Percentiles rank a stretch among this genome's conserved stretches.
phyloP scores from a whole-genome alignment of 1,140 invertebrate genomes.

The Drosophila oshimai region DNA sequence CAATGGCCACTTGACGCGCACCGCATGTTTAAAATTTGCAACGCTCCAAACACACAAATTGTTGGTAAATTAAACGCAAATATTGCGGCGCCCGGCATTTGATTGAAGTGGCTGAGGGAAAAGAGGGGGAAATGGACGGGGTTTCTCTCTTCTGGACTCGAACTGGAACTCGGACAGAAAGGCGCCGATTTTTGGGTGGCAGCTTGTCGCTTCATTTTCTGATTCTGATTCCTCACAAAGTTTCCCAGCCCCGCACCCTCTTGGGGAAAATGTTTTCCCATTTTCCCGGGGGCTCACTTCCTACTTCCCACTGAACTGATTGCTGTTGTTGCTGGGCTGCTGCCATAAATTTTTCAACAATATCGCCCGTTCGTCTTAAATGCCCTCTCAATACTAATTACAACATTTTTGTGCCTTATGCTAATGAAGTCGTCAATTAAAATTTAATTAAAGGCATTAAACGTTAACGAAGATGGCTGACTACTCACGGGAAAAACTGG shows the following conservation, averaged over 20 bases:
- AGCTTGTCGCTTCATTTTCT: slow-evolving; percentile 49
- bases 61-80: slow-evolving; percentile 61
- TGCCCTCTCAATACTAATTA: slow-evolving; percentile 36
- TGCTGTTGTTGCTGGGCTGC: neutral
- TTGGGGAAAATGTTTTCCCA: neutral
- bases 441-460: slow-evolving; percentile 29
- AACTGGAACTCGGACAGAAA: slow-evolving; percentile 50
- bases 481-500: no score
- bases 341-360: slow-evolving; percentile 32
- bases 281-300: neutral
- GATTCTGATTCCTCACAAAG: slow-evolving; percentile 4
- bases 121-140: neutral
- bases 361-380: slow-evolving; percentile 4
- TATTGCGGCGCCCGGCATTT: slow-evolving; percentile 56
- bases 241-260: neutral
- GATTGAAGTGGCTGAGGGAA: slow-evolving; percentile 35
- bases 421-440: slow-evolving; percentile 42
- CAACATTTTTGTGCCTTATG: slow-evolving; percentile 42
- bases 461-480: neutral
- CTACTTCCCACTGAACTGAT: slow-evolving; percentile 3
- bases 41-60: slow-evolving; percentile 53
- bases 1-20: slow-evolving; percentile 52
- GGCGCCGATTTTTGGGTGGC: slow-evolving; percentile 24
- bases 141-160: no score
- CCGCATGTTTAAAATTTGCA: slow-evolving; percentile 57